Percentiles rank a stretch among this genome's conserved stretches.
These are phyloP conservation scores for Abramis brama DNA, from an alignment of 2,113 vertebrate genomes.

Conservation along the genomic window DNA sequence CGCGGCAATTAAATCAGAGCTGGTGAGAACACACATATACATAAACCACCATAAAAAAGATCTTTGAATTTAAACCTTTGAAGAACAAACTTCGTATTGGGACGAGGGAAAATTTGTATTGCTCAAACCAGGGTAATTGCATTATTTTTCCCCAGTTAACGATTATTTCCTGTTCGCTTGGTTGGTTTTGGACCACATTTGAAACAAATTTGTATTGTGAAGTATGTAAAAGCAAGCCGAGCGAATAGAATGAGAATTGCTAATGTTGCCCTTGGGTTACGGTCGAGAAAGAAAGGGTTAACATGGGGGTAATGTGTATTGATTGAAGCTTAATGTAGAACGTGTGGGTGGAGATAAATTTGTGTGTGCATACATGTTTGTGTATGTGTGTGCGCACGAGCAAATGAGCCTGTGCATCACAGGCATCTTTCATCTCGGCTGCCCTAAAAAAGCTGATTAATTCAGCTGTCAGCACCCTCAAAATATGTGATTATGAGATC, in stretches of 20 bases:
- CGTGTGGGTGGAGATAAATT: constrained; percentile 20
- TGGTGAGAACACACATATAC: background rate
- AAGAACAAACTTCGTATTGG: background rate
- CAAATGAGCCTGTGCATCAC: background rate
- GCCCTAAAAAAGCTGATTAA: constrained; percentile 19
- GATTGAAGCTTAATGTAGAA: constrained; percentile 31
- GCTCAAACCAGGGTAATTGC: constrained; percentile 24
- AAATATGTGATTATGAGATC: constrained; percentile 27
- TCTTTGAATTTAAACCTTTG: constrained; percentile 32
- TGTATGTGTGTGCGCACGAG: constrained; percentile 16
- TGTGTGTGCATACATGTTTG: background rate
- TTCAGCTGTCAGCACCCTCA: constrained; percentile 27
- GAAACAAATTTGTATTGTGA: constrained; percentile 16
- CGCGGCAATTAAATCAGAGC: constrained; percentile 10
- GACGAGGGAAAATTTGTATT: background rate
- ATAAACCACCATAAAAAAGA: constrained; percentile 17
- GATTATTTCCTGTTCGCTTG: constrained; percentile 22
- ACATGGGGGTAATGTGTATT: constrained; percentile 50
- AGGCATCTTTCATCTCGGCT: constrained; percentile 21
- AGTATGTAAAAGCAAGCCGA: constrained; percentile 5
- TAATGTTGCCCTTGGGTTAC: constrained; percentile 24
- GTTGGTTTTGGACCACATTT: background rate
- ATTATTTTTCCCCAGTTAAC: background rate
- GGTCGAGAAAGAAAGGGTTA: constrained; percentile 23
- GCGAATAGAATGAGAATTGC: constrained; percentile 22